Base-by-base conservation (phyloP, 1,140 invertebrate genomes). In the Drosophila arawakana region DNA sequence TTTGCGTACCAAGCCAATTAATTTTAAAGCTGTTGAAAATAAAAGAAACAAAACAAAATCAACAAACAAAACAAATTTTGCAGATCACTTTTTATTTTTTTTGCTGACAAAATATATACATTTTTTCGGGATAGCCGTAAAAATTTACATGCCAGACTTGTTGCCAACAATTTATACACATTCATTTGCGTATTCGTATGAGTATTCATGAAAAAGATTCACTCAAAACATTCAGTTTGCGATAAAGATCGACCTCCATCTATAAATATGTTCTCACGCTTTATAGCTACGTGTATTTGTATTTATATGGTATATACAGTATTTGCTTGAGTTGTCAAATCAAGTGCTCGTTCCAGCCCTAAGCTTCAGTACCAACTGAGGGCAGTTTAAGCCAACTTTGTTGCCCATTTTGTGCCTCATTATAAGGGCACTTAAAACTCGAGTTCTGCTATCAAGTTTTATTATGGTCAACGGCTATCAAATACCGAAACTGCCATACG, bases 331-430 rank as follows among this genome's bases (percentile, higher is more conserved):
- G 76, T 78, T 78, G 76, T 78, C 76, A 78, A 75, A 55, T 39
- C 55, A 73, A 71, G 43, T 70, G 58, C 25, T n/a, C 34, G 34
- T 15, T 15, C 15, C 44, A 37, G 37, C 18, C 55, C 55, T 2
- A 47, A 44, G 18, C 4, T 18, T 10, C 21, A 47, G 15, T 13
- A 13, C 50, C 10, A 37, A 41, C n/a, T 4, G 25, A 8, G 13
- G 8, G 41, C 55, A 39, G 47, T 41, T 50, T 30, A 30, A 30
- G 25, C 15, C 58, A 78, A 78, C 76, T 78, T 75, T 78, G 76
- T 78, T 78, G 76, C 73, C 72, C 76, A 66, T 69, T 78, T 78
- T 70, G 72, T 61, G 72, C 61, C 72, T 78, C 66, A 78, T 78
- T 75, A 78, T 70, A 71, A 78, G 76, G 76, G 72, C 76, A 78